Evolutionary conservation across 2,113 vertebrate species (phyloP).

Genomic region (Amphiprion percula): DNA sequence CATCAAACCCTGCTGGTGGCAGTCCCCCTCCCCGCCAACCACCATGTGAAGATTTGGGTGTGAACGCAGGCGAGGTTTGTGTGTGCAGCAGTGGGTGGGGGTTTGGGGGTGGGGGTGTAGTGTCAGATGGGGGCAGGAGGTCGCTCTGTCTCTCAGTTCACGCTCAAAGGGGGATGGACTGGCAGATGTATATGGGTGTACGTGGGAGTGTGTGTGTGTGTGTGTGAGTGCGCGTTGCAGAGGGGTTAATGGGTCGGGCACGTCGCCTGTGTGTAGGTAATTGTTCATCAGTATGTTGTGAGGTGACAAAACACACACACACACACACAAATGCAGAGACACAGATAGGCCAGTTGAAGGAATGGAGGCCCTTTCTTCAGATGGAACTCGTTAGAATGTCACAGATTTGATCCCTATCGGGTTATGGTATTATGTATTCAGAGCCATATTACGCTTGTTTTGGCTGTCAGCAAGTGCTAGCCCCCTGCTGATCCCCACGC

Average conservation of each 20-base stretch:
- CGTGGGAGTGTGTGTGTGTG: constrained; percentile 47
- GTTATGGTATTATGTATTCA: constrained; percentile 96
- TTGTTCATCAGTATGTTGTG: constrained; percentile 59
- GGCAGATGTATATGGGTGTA: constrained; percentile 88
- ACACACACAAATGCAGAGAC: constrained; percentile 58
- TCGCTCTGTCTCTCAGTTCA: constrained; percentile 92
- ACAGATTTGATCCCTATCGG: constrained; percentile 96
- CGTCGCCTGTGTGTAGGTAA: constrained; percentile 78
- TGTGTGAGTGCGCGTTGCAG: constrained; percentile 9
- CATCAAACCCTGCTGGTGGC: constrained; percentile 91
- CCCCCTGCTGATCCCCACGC: constrained; percentile 80
- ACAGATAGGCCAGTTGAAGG: constrained; percentile 69
- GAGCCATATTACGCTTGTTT: constrained; percentile 93
- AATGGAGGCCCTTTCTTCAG: constrained; percentile 84
- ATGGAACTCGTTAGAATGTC: constrained; percentile 91
- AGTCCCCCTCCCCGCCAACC: constrained; percentile 77
- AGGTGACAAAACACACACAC: constrained; percentile 76
- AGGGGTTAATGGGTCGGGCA: constrained; percentile 68
- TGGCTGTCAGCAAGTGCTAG: constrained; percentile 81
- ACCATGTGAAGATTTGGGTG: constrained; percentile 96
- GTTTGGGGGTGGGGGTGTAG: constrained; percentile 66
- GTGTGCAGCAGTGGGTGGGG: constrained; percentile 42
- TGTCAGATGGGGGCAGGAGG: constrained; percentile 94
- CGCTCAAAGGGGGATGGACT: constrained; percentile 85
- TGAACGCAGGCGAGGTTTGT: constrained; percentile 87